Conservation (phyloP, 2,113 vertebrate species). For the Sphaerodactylus townsendi region DNA sequence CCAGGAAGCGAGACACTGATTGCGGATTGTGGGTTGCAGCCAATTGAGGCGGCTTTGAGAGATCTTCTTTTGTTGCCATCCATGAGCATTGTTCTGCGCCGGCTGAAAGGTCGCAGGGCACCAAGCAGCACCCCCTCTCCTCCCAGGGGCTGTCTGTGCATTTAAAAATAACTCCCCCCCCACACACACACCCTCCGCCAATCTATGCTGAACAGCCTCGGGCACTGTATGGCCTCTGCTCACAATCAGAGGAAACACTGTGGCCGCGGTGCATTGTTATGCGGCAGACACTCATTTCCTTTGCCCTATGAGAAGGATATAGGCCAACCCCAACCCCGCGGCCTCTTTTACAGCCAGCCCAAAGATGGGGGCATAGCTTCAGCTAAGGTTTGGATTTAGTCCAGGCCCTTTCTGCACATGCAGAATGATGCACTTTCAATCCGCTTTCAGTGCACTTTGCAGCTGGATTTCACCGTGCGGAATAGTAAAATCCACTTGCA, state of each 20-base stretch:
- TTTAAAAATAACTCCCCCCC: constrained; percentile 55
- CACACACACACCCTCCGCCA: too few relatives aligned
- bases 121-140: rapidly evolving
- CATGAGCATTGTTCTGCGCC: rapidly evolving
- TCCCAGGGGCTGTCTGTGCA: constrained; percentile 3
- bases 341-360: not conserved
- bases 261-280: constrained; percentile 59
- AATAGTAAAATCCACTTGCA: too few relatives aligned
- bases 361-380: too few relatives aligned
- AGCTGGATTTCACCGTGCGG: too few relatives aligned
- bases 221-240: not conserved
- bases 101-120: constrained; percentile 7
- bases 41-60: not conserved
- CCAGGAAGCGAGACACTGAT: not conserved
- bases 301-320: constrained; percentile 20
- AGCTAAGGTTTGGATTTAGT: too few relatives aligned
- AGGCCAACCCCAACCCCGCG: not conserved
- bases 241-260: constrained; percentile 67
- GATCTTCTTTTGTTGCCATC: not conserved
- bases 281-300: constrained; percentile 58
- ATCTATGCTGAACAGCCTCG: constrained; percentile 25
- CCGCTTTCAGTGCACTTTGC: too few relatives aligned
- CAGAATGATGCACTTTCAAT: too few relatives aligned
- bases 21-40: too few relatives aligned
- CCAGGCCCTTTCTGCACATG: too few relatives aligned